These are phyloP conservation scores for Hippocampus abdominalis DNA, from an alignment of 2,113 vertebrate genomes.

Conservation along the genomic window DNA sequence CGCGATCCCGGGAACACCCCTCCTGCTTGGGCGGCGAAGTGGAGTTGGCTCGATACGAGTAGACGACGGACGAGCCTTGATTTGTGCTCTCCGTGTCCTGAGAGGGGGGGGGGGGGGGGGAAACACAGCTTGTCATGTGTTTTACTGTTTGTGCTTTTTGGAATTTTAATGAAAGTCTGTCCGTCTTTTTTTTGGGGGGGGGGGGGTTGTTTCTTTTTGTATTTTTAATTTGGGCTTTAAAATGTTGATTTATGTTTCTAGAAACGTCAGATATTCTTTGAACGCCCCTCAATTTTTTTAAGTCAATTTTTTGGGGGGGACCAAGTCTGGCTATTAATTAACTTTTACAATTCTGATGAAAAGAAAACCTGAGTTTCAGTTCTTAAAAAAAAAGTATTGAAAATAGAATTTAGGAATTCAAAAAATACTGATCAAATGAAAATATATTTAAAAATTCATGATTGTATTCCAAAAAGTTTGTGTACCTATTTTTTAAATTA, in stretches of 20 bases:
- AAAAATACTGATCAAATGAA: too few species aligned
- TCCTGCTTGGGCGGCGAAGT: slow-evolving; percentile 93
- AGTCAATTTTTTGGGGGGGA: background rate
- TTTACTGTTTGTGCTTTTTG: background rate
- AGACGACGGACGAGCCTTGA: slow-evolving; percentile 87
- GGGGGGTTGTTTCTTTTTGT: background rate
- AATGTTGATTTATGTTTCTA: background rate
- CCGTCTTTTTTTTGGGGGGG: too few species aligned
- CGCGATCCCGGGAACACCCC: slow-evolving; percentile 84
- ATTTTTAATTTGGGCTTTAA: background rate
- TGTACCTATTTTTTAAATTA: too few species aligned
- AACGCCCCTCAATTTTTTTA: background rate
- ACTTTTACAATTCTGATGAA: background rate
- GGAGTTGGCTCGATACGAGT: slow-evolving; percentile 92
- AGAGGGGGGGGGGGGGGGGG: too few species aligned
- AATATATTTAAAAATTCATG: too few species aligned
- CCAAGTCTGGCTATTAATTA: too few species aligned
- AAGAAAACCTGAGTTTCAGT: background rate
- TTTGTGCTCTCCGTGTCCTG: slow-evolving; percentile 85
- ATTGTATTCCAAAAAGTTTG: too few species aligned
- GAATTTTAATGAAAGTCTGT: background rate
- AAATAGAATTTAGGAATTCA: background rate
- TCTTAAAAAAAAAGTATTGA: background rate
- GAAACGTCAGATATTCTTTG: background rate
- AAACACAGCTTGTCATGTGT: background rate